Evolutionary conservation across 92 coral and sea anemone genomes (phyloP).

Genomic region (Porites evermanni): DNA sequence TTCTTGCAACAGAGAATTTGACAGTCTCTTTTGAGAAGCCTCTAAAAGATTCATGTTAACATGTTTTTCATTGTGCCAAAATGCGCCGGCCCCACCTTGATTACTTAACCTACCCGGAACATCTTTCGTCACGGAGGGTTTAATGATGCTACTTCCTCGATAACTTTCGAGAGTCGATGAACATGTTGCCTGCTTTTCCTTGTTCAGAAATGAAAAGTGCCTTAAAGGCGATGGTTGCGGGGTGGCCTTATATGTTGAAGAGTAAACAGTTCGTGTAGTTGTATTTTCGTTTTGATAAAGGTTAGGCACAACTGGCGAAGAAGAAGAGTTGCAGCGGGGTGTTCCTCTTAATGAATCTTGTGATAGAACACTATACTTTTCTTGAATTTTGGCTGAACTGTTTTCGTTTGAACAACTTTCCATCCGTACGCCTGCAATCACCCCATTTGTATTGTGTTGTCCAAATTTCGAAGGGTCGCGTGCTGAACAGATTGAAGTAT

Average conservation of each 20-base stretch:
- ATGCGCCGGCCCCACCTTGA: neutral
- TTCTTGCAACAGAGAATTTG: constrained; percentile 3
- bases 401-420: neutral
- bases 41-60: constrained; percentile 6
- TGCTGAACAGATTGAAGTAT: neutral
- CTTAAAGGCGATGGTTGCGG: neutral
- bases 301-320: neutral
- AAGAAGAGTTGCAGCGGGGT: neutral
- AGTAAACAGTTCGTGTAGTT: neutral
- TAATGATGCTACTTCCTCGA: neutral
- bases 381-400: neutral
- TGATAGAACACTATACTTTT: neutral
- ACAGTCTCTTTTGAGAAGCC: neutral
- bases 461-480: neutral
- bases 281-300: neutral
- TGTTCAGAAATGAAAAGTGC: neutral
- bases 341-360: neutral
- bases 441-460: neutral
- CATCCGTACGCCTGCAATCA: neutral
- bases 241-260: neutral
- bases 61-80: neutral
- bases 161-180: neutral
- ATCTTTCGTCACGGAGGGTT: neutral
- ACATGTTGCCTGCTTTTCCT: too few species aligned
- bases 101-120: neutral